phyloP scores from a whole-genome alignment of 2,113 vertebrate species.

The Rutilus rutilus region DNA sequence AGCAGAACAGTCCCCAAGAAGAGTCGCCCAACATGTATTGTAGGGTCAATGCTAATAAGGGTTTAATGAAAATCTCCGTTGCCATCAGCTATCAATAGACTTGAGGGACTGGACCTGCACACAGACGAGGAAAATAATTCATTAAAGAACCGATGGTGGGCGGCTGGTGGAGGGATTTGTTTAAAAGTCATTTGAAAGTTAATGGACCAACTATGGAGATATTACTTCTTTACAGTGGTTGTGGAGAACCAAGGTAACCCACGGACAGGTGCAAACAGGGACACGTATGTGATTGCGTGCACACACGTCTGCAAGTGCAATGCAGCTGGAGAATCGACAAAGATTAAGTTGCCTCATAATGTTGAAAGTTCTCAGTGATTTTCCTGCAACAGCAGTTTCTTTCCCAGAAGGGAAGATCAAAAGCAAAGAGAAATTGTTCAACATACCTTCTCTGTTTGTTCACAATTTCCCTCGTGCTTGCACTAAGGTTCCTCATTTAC shows the following conservation, averaged over 20 bases:
- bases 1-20: slow-evolving; percentile 60
- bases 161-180: slow-evolving; percentile 43
- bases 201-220: slow-evolving; percentile 41
- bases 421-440: slow-evolving; percentile 30
- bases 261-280: neutral
- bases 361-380: neutral
- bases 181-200: slow-evolving; percentile 60
- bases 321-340: slow-evolving; percentile 24
- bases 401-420: slow-evolving; percentile 19
- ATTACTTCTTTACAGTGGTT: neutral
- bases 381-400: neutral
- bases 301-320: neutral
- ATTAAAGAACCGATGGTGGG: slow-evolving; percentile 52
- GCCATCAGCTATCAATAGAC: slow-evolving; percentile 56
- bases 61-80: slow-evolving; percentile 46
- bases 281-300: neutral
- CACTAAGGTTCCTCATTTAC: slow-evolving; percentile 18
- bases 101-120: slow-evolving; percentile 43
- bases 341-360: slow-evolving; percentile 12
- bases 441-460: slow-evolving; percentile 32
- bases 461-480: neutral
- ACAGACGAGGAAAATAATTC: slow-evolving; percentile 57
- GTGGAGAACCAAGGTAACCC: slow-evolving; percentile 11
- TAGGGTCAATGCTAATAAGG: slow-evolving; percentile 66
- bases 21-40: slow-evolving; percentile 53